A percentile compares a stretch with the other conserved stretches of the same genome.
Evolutionary conservation across 2,797 vertebrate genomes (phyloP).

Genomic region (Aplochiton taeniatus): DNA sequence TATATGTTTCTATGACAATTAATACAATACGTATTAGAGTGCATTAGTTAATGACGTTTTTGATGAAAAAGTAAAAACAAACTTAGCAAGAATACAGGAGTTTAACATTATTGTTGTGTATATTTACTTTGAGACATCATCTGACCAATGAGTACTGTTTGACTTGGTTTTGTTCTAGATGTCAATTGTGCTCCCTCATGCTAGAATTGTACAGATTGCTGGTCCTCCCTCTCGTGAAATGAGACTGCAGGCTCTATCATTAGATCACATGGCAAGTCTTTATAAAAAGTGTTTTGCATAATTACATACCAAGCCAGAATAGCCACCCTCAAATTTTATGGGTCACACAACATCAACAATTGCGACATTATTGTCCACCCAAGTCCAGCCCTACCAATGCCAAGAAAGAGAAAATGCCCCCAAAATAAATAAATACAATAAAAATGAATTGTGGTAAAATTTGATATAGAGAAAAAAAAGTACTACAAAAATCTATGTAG

Average conservation of each 20-base stretch:
- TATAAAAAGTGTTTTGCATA: constrained; percentile 99
- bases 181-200: constrained; percentile 77
- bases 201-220: constrained; percentile 76
- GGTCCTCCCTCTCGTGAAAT: constrained; percentile 86
- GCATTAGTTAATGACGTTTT: no score
- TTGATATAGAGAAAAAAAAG: constrained; percentile 86
- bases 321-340: constrained; percentile 99
- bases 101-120: no score
- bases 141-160: constrained; percentile 66
- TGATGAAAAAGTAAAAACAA: no score
- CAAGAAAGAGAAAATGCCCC: constrained; percentile 64
- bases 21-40: no score
- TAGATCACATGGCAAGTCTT: constrained; percentile 99
- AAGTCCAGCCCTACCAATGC: constrained; percentile 89
- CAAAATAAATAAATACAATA: constrained; percentile 13
- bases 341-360: constrained; percentile 99
- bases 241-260: constrained; percentile 95
- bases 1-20: no score
- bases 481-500: constrained; percentile 84
- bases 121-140: constrained; percentile 39
- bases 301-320: constrained; percentile 99
- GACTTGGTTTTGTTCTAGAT: constrained; percentile 84
- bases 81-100: no score
- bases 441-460: constrained; percentile 84
- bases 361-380: constrained; percentile 98